A percentile compares a stretch with the other conserved stretches of the same genome.
Conservation (phyloP, 2,888 invertebrate genomes). For the Dendrolimus houi region DNA sequence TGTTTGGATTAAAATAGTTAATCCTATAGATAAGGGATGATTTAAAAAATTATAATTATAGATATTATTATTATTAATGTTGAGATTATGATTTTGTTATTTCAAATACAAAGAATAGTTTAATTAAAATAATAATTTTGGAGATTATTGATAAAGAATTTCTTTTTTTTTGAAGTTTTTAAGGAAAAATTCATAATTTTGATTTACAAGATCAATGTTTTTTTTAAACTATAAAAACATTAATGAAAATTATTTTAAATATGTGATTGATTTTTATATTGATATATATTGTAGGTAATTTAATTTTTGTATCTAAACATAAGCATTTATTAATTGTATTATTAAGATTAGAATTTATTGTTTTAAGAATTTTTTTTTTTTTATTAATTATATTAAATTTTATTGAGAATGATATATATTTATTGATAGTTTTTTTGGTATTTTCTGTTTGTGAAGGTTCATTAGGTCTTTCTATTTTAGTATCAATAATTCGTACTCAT, state of each 20-base stretch:
- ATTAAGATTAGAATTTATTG: conserved; percentile 78
- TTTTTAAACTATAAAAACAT: conserved; percentile 79
- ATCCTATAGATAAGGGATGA: conserved; percentile 72
- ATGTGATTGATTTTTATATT: conserved; percentile 53
- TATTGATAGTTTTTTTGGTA: conserved; percentile 77
- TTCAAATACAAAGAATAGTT: conserved; percentile 75
- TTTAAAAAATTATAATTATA: conserved; percentile 41
- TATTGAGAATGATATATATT: conserved; percentile 67
- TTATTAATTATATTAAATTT: conserved; percentile 60
- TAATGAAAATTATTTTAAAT: conserved; percentile 62
- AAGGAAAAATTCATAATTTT: conserved; percentile 74
- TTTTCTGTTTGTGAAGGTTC: conserved; percentile 80
- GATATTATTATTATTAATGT: conserved; percentile 45
- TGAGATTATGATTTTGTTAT: conserved; percentile 46
- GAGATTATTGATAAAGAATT: conserved; percentile 77
- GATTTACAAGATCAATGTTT: conserved; percentile 83
- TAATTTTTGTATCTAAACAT: conserved; percentile 72
- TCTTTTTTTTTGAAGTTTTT: conserved; percentile 78
- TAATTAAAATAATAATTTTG: conserved; percentile 82
- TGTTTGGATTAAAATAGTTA: conserved; percentile 72
- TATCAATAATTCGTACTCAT: conserved; percentile 77
- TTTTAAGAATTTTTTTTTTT: conserved; percentile 72
- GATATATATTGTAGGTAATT: conserved; percentile 67
- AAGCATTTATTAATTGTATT: conserved; percentile 77
- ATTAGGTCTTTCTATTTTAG: conserved; percentile 78